Evolutionary conservation across 1,140 invertebrate species (phyloP).

Genomic region (Zaprionus inermis): DNA sequence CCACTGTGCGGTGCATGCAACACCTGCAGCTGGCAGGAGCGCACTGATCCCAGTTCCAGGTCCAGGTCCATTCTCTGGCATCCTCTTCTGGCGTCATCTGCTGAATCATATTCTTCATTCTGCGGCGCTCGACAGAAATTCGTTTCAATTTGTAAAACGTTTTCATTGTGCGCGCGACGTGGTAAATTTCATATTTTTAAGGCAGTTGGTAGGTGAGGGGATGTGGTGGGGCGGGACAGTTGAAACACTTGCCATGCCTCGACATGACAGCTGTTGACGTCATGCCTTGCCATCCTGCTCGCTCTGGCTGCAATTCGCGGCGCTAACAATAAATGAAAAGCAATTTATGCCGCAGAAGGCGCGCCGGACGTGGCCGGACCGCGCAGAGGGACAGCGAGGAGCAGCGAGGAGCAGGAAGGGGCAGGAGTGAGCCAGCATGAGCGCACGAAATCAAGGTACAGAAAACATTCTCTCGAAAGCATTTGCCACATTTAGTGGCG

Average conservation of each 20-base stretch:
- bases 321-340: conserved; percentile 65
- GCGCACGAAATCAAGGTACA: conserved; percentile 57
- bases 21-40: conserved; percentile 13
- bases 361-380: conserved; percentile 8
- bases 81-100: neutral
- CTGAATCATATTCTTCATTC: conserved; percentile 61
- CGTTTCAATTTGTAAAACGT: conserved; percentile 75
- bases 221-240: neutral
- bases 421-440: conserved; percentile 1
- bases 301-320: neutral
- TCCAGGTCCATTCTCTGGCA: neutral
- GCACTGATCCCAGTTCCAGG: conserved; percentile 1
- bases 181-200: conserved; percentile 38
- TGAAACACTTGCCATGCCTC: conserved; percentile 48
- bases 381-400: neutral
- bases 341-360: conserved; percentile 66
- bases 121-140: conserved; percentile 52
- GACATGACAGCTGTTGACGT: conserved; percentile 72
- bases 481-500: conserved; percentile 41
- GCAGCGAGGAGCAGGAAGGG: no score
- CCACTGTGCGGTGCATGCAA: conserved; percentile 7
- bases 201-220: neutral
- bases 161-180: conserved; percentile 43
- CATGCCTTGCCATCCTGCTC: conserved; percentile 8
- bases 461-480: conserved; percentile 56